Conservation (phyloP, 2,888 invertebrate species). For the Nomada fabriciana region DNA sequence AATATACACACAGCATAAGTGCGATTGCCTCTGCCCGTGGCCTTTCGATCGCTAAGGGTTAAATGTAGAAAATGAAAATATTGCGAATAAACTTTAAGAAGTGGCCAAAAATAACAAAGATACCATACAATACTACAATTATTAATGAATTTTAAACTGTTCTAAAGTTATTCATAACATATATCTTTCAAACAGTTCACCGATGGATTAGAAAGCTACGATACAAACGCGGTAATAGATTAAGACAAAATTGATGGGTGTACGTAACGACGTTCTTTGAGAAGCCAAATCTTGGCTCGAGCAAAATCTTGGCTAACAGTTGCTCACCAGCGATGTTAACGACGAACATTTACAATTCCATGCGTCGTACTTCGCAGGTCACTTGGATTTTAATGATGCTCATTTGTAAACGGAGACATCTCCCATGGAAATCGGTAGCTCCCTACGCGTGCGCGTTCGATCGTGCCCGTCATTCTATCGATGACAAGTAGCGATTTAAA, state of each 20-base stretch:
- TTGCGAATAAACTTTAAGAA: no score
- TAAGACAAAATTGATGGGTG: neutral
- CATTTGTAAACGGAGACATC: slow-evolving; percentile 51
- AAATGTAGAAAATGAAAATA: no score
- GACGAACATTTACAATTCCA: slow-evolving; percentile 31
- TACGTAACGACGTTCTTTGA: slow-evolving; percentile 1
- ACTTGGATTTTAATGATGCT: slow-evolving; percentile 45
- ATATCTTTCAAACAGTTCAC: no score
- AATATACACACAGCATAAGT: no score
- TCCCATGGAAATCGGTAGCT: slow-evolving; percentile 43
- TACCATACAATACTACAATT: no score
- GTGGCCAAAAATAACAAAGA: no score
- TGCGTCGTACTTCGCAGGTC: slow-evolving; percentile 14
- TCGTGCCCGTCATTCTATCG: slow-evolving; percentile 49
- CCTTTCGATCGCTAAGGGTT: no score
- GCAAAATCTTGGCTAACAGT: slow-evolving; percentile 21
- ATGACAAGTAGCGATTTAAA: slow-evolving; percentile 47
- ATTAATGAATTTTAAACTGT: no score
- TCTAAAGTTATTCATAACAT: no score
- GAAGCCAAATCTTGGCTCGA: neutral
- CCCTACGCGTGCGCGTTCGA: slow-evolving; percentile 47
- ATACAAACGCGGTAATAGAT: no score
- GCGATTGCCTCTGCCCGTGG: no score
- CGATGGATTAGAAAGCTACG: no score
- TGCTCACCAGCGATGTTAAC: neutral